A percentile compares a stretch with the other conserved stretches of the same genome.
These are phyloP conservation scores for Polyergus mexicanus DNA, from an alignment of 1,140 invertebrate species.

Conservation along the genomic window DNA sequence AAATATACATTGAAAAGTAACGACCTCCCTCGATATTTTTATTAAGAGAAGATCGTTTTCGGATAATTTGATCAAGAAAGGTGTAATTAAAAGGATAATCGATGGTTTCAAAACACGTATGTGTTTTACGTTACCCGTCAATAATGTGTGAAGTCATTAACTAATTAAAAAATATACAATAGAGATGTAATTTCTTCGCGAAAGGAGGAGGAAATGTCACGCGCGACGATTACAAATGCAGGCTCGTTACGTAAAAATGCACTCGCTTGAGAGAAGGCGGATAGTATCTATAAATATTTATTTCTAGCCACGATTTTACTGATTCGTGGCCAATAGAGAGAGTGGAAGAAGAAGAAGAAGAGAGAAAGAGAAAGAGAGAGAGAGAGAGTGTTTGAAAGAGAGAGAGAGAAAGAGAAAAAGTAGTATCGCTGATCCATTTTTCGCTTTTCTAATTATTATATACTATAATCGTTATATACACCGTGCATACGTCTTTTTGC, in stretches of 20 bases:
- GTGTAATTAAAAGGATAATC: not conserved
- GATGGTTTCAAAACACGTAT: not conserved
- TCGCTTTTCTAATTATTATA: conserved; percentile 66
- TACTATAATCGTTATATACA: conserved; percentile 34
- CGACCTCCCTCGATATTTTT: not conserved
- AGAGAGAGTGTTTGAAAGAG: conserved; percentile 9
- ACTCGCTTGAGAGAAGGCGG: conserved; percentile 28
- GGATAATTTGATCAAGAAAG: not conserved
- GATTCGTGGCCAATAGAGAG: conserved; percentile 45
- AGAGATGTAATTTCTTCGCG: not conserved
- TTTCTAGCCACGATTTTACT: conserved; percentile 67
- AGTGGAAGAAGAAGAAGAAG: conserved; percentile 29
- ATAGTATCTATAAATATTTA: conserved; percentile 55
- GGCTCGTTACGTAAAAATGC: conserved; percentile 44
- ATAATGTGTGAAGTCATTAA: conserved; percentile 27
- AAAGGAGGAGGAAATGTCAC: not conserved
- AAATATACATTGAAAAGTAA: not conserved
- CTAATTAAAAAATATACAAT: not conserved
- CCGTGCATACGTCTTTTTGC: conserved; percentile 41
- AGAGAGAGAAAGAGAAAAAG: conserved; percentile 28
- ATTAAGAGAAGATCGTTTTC: not conserved
- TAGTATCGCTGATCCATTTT: conserved; percentile 68
- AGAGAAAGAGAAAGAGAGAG: conserved; percentile 32
- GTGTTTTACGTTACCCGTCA: not conserved
- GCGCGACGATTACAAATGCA: not conserved